phyloP scores from a whole-genome alignment of 2,797 vertebrate genomes.

The Prunella strophiata region DNA sequence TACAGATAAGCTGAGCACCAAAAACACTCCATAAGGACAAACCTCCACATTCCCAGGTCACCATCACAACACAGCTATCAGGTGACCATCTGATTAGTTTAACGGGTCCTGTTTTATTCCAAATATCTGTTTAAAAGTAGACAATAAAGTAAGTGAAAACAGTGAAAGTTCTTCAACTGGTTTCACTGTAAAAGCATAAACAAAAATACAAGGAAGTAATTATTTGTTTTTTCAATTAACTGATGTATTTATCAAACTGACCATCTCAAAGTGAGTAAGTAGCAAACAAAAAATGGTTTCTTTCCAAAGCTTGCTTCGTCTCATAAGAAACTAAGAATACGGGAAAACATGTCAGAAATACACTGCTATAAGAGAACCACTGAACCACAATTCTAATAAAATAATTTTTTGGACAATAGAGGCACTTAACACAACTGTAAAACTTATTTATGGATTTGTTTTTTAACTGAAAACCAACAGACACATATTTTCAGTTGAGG shows the following conservation, averaged over 20 bases:
- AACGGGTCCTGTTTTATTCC: constrained; percentile 96
- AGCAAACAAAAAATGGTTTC: background rate
- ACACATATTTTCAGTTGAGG: background rate
- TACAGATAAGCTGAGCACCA: constrained; percentile 97
- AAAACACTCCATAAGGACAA: constrained; percentile 98
- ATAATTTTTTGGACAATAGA: background rate
- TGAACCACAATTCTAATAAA: background rate
- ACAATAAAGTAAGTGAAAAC: background rate
- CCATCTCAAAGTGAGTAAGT: background rate
- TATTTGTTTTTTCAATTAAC: background rate
- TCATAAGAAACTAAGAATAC: background rate
- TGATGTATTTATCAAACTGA: background rate
- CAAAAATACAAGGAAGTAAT: background rate
- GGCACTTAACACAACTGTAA: background rate
- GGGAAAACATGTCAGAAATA: background rate
- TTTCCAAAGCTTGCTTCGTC: background rate
- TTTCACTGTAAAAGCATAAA: background rate
- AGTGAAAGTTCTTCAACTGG: background rate
- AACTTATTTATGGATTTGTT: background rate
- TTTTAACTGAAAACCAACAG: background rate
- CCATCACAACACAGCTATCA: constrained; percentile 94
- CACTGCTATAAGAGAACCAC: background rate
- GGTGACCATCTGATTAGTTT: constrained; percentile 95
- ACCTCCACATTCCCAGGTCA: constrained; percentile 95
- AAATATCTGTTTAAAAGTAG: constrained; percentile 85